Evolutionary conservation across 2,797 vertebrate genomes (phyloP).

Genomic region (Potorous gilbertii): DNA sequence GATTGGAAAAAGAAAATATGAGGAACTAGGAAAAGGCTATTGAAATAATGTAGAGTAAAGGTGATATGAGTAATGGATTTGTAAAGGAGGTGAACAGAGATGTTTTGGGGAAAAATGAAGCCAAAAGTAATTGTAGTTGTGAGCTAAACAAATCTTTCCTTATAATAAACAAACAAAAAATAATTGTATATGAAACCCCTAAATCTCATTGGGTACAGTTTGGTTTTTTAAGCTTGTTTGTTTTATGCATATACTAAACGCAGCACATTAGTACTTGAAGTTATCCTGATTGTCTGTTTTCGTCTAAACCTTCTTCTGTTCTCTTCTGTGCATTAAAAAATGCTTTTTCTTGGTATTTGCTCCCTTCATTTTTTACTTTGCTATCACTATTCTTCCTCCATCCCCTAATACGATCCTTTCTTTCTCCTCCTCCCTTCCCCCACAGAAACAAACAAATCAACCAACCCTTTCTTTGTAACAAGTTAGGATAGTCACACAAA

Average conservation of each 20-base stretch:
- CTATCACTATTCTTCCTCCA: background rate
- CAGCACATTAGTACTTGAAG: background rate
- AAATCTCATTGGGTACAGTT: background rate
- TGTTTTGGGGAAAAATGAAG: background rate
- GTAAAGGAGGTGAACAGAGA: background rate
- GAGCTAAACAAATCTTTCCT: background rate
- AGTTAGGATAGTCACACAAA: background rate
- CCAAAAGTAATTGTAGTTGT: background rate
- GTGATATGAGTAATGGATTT: background rate
- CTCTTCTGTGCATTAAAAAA: background rate
- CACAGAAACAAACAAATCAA: too few species aligned
- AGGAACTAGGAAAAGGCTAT: background rate
- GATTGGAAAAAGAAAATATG: background rate
- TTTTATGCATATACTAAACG: background rate
- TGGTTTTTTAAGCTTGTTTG: background rate
- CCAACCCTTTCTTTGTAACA: background rate
- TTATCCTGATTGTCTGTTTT: background rate
- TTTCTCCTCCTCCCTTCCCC: too few species aligned
- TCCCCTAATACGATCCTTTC: background rate
- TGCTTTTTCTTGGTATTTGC: background rate
- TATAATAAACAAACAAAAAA: background rate
- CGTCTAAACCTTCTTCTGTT: background rate
- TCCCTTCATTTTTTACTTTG: background rate
- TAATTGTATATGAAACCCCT: background rate
- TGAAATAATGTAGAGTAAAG: background rate